Evolutionary conservation across 2,888 invertebrate genomes (phyloP), one percentile per base, ranked within the genome.

Genomic region (Diaphora mendica): DNA sequence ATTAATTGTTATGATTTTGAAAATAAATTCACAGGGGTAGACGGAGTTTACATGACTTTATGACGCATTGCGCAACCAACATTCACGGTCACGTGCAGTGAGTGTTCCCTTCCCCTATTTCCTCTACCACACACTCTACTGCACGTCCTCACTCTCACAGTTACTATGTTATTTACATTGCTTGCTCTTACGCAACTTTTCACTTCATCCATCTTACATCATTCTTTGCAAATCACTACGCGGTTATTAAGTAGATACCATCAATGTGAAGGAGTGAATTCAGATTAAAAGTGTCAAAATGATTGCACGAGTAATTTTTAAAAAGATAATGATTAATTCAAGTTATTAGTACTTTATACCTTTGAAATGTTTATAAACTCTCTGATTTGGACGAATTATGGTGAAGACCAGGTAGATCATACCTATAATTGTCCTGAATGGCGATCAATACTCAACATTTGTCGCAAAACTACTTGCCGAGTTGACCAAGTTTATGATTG

Each of bases 61-160:
- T 89, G 88, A 82, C 88, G 88, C 86, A 88, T 92, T 91, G 86
- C 90, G 89, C 88, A 91, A 91, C 81, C 72, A 76, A 72, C 79
- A 80, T 84, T 87, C 79, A 79, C 79, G 81, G 87, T 91, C 92
- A 91, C 92, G 91, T 92, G 93, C 83, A 75, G 30, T 35, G n/a
- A 20, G 48, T 68, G 69, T 70, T 71, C 70, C 71, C 39, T 71
- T 64, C 39, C 39, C 70, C 66, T 72, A 76, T 70, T 55, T 64
- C 67, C 76, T 77, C 69, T 48, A 48, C 70, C 66, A 76, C 33
- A 26, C 71, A 30, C 72, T 70, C 72, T 51, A 69, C 69, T 68
- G 44, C 33, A 42, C 70, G 13, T 30, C 70, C 26, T 39, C 62
- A 70, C 70, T 55, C 44, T 66, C 35, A 26, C 69, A 48, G 30